A percentile compares a stretch with the other conserved stretches of the same genome.
Conservation (phyloP, 2,113 vertebrate genomes). For the Emydura subglobosa region DNA sequence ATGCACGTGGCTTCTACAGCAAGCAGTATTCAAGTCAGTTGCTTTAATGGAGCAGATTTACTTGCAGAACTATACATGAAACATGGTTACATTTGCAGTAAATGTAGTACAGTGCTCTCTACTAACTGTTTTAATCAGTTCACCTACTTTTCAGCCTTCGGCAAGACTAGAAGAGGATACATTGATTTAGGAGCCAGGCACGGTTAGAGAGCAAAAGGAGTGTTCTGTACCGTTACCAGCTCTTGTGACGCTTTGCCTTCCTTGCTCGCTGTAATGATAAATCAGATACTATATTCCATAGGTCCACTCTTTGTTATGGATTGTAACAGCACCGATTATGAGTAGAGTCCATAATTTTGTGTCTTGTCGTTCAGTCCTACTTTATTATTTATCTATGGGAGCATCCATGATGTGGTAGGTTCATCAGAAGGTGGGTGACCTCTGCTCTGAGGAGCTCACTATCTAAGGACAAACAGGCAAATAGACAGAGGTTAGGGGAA, state of each 20-base stretch:
- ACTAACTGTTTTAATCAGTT: not conserved
- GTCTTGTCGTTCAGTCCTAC: not conserved
- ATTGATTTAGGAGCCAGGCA: not conserved
- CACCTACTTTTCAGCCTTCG: not conserved
- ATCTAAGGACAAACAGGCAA: not conserved
- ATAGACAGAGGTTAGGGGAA: not conserved
- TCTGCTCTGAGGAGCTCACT: not conserved
- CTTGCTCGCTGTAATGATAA: not conserved
- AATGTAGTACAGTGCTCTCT: not conserved
- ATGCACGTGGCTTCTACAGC: not conserved
- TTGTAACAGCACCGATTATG: not conserved
- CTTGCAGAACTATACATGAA: not conserved
- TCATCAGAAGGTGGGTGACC: not conserved
- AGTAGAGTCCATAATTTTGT: not conserved
- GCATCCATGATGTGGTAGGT: not conserved
- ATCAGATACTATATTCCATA: rapidly evolving
- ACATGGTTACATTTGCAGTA: not conserved
- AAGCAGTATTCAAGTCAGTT: not conserved
- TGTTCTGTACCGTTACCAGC: not conserved
- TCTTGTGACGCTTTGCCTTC: not conserved
- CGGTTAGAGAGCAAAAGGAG: not conserved
- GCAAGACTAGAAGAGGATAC: not conserved
- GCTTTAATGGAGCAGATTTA: not conserved
- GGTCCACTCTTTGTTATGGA: not conserved
- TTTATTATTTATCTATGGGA: not conserved